Base-by-base conservation (phyloP, 1,140 invertebrate genomes). In the Ganaspis sp. region DNA sequence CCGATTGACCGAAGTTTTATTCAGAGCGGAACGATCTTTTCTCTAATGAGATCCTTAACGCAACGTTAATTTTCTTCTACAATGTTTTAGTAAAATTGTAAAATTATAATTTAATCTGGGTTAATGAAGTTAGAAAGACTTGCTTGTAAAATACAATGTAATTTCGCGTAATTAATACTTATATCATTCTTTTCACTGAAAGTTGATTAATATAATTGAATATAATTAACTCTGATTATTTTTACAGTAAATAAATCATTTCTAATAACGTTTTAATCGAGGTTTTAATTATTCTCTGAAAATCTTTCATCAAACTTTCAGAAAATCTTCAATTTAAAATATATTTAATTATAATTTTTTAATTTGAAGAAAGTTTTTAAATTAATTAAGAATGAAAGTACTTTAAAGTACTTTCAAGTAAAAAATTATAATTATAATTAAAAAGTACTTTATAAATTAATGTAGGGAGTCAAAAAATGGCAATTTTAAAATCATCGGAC, bases 21-120 rank as follows among this genome's bases (percentile, higher is more conserved):
- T 77, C 34, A 83, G 82, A 82, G 82, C 81, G 82, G 81, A 83
- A 83, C 82, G 71, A 77, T 82, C 70, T 74, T 81, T 74, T 69
- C 72, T 40, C 72, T 40, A 37, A 78, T 72, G 80, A 58, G 23
- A 26, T 26, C 11, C 21, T 58, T 58, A 26, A 58, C 21, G 54
- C 21, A 58, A 26, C 54, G 54, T 58, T 58, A 58, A 58, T 58
- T 58, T 26, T 26, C 54, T 58, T 9, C 54, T 23, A 58, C 54
- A 26, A 26, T 58, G 54, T 64, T 23, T 49, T 17, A 49, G 42
- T 58, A 26, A 29, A 29, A 23, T 3, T 26, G 23, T 15, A 12
- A 64, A 23, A 29, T 64, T 11, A 0, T 64, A 64, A 64, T 64
- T 64, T 15, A 64, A 64, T 15, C 1, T 29, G 29, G 54, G 54